These are phyloP conservation scores for Eueides isabella DNA, from an alignment of 1,140 invertebrate genomes.

Conservation along the genomic window DNA sequence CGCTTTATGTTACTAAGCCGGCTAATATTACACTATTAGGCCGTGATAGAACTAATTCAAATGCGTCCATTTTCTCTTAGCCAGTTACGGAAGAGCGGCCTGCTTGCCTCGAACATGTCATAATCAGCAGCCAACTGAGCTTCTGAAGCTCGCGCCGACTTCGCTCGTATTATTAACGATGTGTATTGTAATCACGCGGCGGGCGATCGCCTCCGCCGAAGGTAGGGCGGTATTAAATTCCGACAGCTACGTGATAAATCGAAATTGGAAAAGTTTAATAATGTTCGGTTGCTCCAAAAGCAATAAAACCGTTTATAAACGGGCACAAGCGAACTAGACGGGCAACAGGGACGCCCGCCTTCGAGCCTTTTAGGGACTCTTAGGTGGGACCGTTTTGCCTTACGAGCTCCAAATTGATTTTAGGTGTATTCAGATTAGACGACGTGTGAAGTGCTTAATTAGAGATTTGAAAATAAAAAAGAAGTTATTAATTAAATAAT, in stretches of 20 bases:
- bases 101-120: conserved; percentile 46
- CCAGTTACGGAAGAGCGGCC: conserved; percentile 26
- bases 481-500: no score
- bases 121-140: conserved; percentile 51
- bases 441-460: neutral
- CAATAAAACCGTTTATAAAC: conserved; percentile 83
- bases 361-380: conserved; percentile 78
- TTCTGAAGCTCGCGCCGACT: conserved; percentile 47
- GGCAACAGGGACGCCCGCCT: conserved; percentile 75
- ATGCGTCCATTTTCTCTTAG: conserved; percentile 28
- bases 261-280: conserved; percentile 83
- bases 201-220: conserved; percentile 80
- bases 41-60: conserved; percentile 30
- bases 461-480: neutral
- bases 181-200: conserved; percentile 81
- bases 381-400: conserved; percentile 70
- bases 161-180: conserved; percentile 77
- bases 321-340: conserved; percentile 79
- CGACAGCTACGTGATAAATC: conserved; percentile 83
- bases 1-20: conserved; percentile 1
- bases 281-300: conserved; percentile 82
- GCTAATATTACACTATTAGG: neutral
- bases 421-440: conserved; percentile 35
- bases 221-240: conserved; percentile 82
- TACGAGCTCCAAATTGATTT: conserved; percentile 72